Evolutionary conservation across 2,797 vertebrate genomes (phyloP), one percentile per base, ranked within the genome.

Genomic region (Cirrhinus mrigala): DNA sequence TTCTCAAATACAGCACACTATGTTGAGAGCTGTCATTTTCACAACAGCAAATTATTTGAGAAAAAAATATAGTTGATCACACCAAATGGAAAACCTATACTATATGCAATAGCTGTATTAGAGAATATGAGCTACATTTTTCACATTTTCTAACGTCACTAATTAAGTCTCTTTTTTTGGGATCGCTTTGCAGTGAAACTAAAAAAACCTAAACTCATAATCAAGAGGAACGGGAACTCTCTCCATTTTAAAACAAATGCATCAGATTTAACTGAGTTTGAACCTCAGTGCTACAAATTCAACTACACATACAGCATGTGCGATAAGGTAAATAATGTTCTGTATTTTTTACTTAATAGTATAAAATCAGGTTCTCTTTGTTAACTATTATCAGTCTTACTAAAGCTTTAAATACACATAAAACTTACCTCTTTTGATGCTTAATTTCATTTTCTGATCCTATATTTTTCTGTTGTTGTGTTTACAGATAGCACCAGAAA

Each of bases 221-320:
- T 84, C 24, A 3, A 33, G 16, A 48, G 0, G 60, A 1, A 1
- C 0, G 24, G 15, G 2, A 1, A 70, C 1, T 0, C 4, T 0
- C 74, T 84, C 12, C 0, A 1, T 3, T 70, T 84, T 33, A 1
- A 33, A 3, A 56, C 62, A 1, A 4, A 5, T 2, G 0, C 0
- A 46, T 18, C 74, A 18, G 50, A 5, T 29, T 56, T 46, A 12
- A 0, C 29, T 4, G 29, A n/a, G 24, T 48, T 58, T 78, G 0
- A 0, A 0, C 0, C 40, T 0, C 0, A 2, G 0, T 83, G 82
- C 29, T 83, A 68, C 60, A 0, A 0, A 0, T 83, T 54, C 83
- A 0, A 1, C 3, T 68, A 80, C 24, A 80, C 18, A 18, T 37
- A 48, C 52, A 79, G 7, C 18, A 29, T 4, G 3, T 84, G 83